Conservation (phyloP, 2,797 vertebrate genomes). For the Limnodromus scolopaceus region DNA sequence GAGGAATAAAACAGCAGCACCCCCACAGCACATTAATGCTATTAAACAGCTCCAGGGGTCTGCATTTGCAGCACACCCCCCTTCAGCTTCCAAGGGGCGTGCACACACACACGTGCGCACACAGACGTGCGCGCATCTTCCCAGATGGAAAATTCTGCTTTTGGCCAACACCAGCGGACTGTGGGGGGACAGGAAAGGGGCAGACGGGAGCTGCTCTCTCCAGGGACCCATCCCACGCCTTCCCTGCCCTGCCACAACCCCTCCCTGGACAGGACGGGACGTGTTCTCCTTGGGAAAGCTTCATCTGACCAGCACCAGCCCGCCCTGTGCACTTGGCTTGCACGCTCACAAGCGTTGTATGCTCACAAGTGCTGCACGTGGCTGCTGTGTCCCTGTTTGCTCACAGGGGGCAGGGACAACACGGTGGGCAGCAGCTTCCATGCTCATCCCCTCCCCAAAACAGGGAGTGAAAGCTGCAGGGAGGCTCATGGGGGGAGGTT, state of each 20-base stretch:
- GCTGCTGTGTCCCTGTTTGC: not conserved
- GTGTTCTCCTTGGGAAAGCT: not conserved
- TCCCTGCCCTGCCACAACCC: not conserved
- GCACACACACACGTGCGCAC: not conserved
- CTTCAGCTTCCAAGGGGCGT: not conserved
- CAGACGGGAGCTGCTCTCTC: not conserved
- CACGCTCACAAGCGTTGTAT: accelerated
- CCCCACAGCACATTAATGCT: not conserved
- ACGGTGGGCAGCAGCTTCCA: too few relatives aligned
- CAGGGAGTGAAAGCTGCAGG: not conserved
- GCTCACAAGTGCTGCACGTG: accelerated
- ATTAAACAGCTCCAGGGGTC: not conserved
- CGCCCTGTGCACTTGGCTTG: accelerated
- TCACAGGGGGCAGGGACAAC: not conserved
- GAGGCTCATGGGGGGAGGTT: too few relatives aligned
- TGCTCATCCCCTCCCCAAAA: accelerated
- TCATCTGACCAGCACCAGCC: not conserved
- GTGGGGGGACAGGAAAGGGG: not conserved
- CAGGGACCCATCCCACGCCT: conserved; percentile 1
- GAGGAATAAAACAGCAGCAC: not conserved
- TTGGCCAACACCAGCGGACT: not conserved
- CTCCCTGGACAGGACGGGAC: accelerated
- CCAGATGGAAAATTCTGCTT: conserved; percentile 58
- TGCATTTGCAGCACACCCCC: not conserved
- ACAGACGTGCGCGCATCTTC: not conserved